Base-by-base conservation (phyloP, 2,888 invertebrate species). In the Phymatocera aterrima region DNA sequence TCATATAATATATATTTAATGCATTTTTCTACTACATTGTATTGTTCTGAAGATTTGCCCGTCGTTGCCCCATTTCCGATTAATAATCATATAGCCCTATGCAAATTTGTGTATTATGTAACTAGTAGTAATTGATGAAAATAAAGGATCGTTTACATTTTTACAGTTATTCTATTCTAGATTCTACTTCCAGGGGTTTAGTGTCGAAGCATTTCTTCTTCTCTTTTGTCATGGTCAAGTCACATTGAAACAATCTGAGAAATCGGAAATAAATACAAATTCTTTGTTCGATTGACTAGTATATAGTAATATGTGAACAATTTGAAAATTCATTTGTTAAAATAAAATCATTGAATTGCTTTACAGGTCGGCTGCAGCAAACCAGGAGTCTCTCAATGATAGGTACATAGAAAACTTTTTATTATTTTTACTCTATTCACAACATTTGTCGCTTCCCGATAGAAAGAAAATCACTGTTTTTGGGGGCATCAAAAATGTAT, bases 361-460 rank as follows among this genome's bases (percentile, higher is more conserved):
- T 90, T 90, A 79, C 90, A 90, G 90, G 87, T 90, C 90, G 79
- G 85, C 85, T 80, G 87, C 86, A 81, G 86, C 86, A 85, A 87
- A 86, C 85, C 88, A 89, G 87, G 90, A 90, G 84, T 87, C 89
- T 81, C 87, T 90, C 84, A 90, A 90, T 83, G 89, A 90, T 88
- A 90, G 89, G 90, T 90, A 88, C 84, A 84, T 82, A 82, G 80
- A 77, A n/a, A 80, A 81, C 78, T 79, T 80, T 75, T 82, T 80
- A 78, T 81, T 81, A 65, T 79, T 82, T 79, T 77, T 74, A 79
- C 78, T 81, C n/a, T 57, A 75, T 57, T 40, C 57, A 57, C 48
- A 72, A 72, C 48, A 72, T 48, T 48, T 48, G 34, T 72, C 43
- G 46, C 34, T 34, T 34, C 2, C 12, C 48, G 18, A 34, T 12